Percentiles rank a stretch among this genome's conserved stretches.
These are phyloP conservation scores for Myrmecobius fasciatus DNA, from an alignment of 2,113 vertebrate species.

Conservation along the genomic window DNA sequence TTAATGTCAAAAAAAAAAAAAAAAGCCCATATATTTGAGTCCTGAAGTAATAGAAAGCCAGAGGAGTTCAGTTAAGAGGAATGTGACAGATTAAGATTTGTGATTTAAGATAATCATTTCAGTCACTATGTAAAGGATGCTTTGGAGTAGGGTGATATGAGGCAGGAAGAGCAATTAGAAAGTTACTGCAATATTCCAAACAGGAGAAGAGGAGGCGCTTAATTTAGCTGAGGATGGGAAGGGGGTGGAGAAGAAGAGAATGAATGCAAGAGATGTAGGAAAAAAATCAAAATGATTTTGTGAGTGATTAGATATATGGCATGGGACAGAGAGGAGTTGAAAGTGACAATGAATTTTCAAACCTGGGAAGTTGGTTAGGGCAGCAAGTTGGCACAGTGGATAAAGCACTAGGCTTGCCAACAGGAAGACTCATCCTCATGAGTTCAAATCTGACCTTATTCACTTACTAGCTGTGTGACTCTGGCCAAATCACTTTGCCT, in stretches of 20 bases:
- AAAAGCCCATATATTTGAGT: neutral
- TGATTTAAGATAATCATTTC: neutral
- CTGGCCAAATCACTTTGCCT: neutral
- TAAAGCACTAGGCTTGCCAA: neutral
- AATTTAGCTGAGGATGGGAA: neutral
- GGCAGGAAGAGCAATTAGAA: neutral
- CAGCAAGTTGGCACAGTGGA: neutral
- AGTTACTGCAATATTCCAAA: neutral
- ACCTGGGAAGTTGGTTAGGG: neutral
- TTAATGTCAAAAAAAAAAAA: neutral
- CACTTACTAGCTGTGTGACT: neutral
- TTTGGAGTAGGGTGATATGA: neutral
- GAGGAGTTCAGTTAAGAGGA: neutral
- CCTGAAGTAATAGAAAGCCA: too few relatives aligned
- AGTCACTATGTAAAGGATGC: neutral
- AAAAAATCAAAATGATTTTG: neutral
- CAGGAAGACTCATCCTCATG: neutral
- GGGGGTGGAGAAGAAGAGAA: neutral
- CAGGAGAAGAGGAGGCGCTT: neutral
- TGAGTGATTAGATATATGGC: neutral
- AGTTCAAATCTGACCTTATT: neutral
- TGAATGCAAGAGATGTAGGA: neutral
- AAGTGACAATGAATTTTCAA: neutral
- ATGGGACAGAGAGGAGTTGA: neutral
- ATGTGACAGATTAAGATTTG: neutral